Evolutionary conservation across 2,888 invertebrate species (phyloP).

Genomic region (Myathropa florea): DNA sequence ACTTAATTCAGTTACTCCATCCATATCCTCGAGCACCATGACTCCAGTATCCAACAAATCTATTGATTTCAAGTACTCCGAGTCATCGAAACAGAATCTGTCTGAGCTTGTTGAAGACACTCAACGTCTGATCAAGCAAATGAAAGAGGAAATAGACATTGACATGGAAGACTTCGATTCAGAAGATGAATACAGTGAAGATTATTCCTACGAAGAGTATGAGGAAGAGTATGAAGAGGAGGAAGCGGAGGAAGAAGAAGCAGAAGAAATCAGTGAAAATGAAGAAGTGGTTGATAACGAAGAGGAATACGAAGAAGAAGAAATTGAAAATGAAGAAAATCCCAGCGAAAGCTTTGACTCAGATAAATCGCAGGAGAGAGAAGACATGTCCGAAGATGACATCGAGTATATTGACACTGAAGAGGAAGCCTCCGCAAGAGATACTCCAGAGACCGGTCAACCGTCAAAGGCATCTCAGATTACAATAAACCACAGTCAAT

Average conservation of each 20-base stretch:
- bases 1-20: slow-evolving; percentile 7
- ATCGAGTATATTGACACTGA: slow-evolving; percentile 4
- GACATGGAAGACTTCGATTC: slow-evolving; percentile 82
- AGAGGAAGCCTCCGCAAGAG: background rate
- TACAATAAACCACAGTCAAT: slow-evolving; percentile 51
- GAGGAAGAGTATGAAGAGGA: slow-evolving; percentile 76
- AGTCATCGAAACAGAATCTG: slow-evolving; percentile 79
- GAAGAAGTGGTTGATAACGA: slow-evolving; percentile 43
- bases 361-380: background rate
- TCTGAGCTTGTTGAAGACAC: slow-evolving; percentile 84
- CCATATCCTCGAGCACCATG: slow-evolving; percentile 64
- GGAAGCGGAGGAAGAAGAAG: slow-evolving; percentile 76
- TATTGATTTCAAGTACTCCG: slow-evolving; percentile 77
- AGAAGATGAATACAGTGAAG: slow-evolving; percentile 81
- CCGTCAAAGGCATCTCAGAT: background rate
- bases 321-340: slow-evolving; percentile 29
- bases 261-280: slow-evolving; percentile 75
- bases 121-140: slow-evolving; percentile 84
- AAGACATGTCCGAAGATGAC: background rate
- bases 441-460: background rate
- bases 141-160: slow-evolving; percentile 85
- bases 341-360: background rate
- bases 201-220: slow-evolving; percentile 80
- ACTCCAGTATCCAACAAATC: slow-evolving; percentile 73
- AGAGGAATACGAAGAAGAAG: slow-evolving; percentile 28